Conservation (phyloP, 2,113 vertebrate genomes). For the Hystrix brachyura region DNA sequence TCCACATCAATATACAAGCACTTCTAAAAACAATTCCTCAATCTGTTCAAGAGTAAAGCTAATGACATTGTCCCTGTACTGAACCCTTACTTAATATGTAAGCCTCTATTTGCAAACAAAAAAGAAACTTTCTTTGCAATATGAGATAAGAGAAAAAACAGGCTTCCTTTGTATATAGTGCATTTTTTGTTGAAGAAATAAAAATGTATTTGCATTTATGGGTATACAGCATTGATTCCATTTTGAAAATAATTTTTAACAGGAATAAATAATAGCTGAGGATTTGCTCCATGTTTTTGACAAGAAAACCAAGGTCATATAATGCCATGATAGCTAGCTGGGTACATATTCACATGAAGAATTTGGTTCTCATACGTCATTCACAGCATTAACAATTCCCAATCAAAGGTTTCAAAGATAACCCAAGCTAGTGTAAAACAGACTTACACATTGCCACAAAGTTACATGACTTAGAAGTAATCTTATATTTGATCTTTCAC, state of each 20-base stretch:
- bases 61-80: not conserved
- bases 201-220: not conserved
- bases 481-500: conserved; percentile 5
- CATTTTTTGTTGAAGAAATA: not conserved
- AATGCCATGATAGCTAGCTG: not conserved
- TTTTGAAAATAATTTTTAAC: conserved; percentile 40
- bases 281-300: not conserved
- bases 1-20: not conserved
- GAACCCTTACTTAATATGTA: not conserved
- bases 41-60: not conserved
- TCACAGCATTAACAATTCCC: not conserved
- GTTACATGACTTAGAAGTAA: not conserved
- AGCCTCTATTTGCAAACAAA: conserved; percentile 3
- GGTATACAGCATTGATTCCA: not conserved
- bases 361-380: not conserved
- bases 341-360: not conserved
- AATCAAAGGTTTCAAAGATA: conserved; percentile 29
- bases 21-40: not conserved
- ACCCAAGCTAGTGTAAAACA: not conserved
- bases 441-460: not conserved
- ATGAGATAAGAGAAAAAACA: not conserved
- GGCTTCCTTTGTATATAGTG: not conserved
- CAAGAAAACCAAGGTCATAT: not conserved
- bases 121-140: not conserved
- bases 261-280: not conserved